Evolutionary conservation across 2,797 vertebrate species (phyloP), one percentile per base, ranked within the genome.

Genomic region (Rhodeus uyekii): DNA sequence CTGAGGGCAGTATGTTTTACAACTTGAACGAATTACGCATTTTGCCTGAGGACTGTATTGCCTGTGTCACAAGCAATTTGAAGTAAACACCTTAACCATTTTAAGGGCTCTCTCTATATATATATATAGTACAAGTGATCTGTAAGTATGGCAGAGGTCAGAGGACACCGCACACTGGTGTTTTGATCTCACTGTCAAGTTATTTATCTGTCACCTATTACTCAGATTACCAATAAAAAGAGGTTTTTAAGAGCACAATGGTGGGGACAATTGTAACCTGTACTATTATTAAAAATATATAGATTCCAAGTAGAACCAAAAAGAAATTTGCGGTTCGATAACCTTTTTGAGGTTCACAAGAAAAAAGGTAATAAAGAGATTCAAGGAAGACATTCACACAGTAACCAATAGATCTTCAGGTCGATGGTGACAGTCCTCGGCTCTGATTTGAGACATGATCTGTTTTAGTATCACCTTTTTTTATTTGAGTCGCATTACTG

Each of bases 41-140:
- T 85, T 86, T 9, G 24, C 80, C 72, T 58, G 72, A 3, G 38
- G 71, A 75, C 72, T 67, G 50, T 61, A 69, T 83, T 63, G 76
- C 76, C 78, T 58, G 80, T 87, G 80, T 86, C 84, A 73, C 10
- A 19, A 53, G 32, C 71, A 87, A 82, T 85, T 84, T 82, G 39
- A 50, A 48, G 53, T 84, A 84, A 86, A 84, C 77, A 76, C 71
- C 76, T 80, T 65, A 77, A 86, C 76, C 67, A 24, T 39, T 73
- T 82, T 64, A 84, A 34, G 39, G 39, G 27, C 48, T 76, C 71
- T 82, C 32, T 82, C 29, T 77, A 69, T 65, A 85, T 86, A 64
- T 82, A 32, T 77, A 69, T 65, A 85, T 86, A 64, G 42, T 81
- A 50, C 13, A 34, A 8, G 60, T 73, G 78, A 74, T 44, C 73